Evolutionary conservation across 1,140 invertebrate species (phyloP).

Genomic region (Samia ricini): DNA sequence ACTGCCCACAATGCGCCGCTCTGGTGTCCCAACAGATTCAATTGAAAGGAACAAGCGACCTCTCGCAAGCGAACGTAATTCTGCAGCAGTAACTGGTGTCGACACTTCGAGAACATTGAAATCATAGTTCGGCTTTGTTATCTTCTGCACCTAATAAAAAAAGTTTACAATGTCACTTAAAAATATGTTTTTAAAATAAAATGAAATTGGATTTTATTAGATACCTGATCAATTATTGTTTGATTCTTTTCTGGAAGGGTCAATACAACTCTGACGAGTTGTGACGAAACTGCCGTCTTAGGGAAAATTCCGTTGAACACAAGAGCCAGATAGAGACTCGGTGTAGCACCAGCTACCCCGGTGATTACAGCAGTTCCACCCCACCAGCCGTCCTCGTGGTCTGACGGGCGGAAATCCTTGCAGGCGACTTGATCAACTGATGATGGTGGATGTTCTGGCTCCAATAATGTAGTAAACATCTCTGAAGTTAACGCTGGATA

Average conservation of each 20-base stretch:
- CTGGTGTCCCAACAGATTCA: constrained; percentile 81
- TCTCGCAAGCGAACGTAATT: constrained; percentile 84
- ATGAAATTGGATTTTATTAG: no score
- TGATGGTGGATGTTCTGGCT: constrained; percentile 78
- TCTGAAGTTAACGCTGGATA: constrained; percentile 86
- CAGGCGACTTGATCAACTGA: constrained; percentile 53
- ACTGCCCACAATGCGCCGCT: constrained; percentile 81
- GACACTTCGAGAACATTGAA: constrained; percentile 86
- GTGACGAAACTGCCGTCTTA: constrained; percentile 12
- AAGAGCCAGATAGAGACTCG: constrained; percentile 88
- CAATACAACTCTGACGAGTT: constrained; percentile 81
- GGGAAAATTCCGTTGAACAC: constrained; percentile 89
- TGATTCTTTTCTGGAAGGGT: constrained; percentile 84
- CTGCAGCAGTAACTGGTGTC: constrained; percentile 83
- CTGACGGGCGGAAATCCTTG: constrained; percentile 74
- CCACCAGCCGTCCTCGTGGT: constrained; percentile 85
- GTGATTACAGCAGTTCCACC: constrained; percentile 93
- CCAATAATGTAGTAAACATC: constrained; percentile 88
- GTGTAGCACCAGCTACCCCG: constrained; percentile 84
- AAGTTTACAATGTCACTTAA: no score
- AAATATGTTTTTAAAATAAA: no score
- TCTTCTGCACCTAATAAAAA: constrained; percentile 56
- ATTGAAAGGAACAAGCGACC: constrained; percentile 84
- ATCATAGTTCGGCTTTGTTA: constrained; percentile 86
- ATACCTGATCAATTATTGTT: constrained; percentile 84